Evolutionary conservation across 2,888 invertebrate genomes (phyloP).

Genomic region (Microplitis manilae): DNA sequence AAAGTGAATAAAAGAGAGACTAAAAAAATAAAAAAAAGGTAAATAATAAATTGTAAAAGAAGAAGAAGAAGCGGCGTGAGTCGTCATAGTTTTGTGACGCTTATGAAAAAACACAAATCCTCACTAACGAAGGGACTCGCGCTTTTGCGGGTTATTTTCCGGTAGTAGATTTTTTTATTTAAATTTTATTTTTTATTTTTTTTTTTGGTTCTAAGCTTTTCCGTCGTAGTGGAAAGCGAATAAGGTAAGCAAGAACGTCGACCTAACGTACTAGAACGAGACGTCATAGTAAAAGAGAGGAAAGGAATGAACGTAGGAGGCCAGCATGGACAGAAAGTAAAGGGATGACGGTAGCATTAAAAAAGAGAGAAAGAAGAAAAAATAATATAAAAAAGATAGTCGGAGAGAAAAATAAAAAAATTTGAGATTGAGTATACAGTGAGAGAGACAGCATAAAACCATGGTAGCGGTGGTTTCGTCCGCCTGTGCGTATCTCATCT

Average conservation of each 20-base stretch:
- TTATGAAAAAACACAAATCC: slow-evolving; percentile 34
- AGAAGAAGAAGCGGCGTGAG: background rate
- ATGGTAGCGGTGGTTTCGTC: slow-evolving; percentile 51
- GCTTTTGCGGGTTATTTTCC: slow-evolving; percentile 42
- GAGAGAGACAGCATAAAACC: slow-evolving; percentile 35
- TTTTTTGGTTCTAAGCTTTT: slow-evolving; percentile 18
- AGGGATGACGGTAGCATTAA: slow-evolving; percentile 44
- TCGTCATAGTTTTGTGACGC: slow-evolving; percentile 19
- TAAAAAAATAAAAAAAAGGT: background rate
- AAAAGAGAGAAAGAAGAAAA: slow-evolving; percentile 28
- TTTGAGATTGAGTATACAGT: background rate
- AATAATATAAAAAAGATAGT: slow-evolving; percentile 15
- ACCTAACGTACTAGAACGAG: slow-evolving; percentile 32
- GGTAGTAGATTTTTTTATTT: slow-evolving; percentile 10
- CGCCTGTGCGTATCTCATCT: slow-evolving; percentile 65
- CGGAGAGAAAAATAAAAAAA: slow-evolving; percentile 30
- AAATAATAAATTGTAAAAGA: slow-evolving; percentile 5
- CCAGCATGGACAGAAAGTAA: slow-evolving; percentile 47
- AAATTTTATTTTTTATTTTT: slow-evolving; percentile 26
- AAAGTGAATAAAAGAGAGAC: slow-evolving; percentile 14
- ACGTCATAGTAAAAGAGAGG: slow-evolving; percentile 17
- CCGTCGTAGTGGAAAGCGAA: slow-evolving; percentile 40
- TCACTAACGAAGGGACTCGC: slow-evolving; percentile 38
- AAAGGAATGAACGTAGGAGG: slow-evolving; percentile 32
- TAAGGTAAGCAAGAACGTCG: slow-evolving; percentile 47